Evolutionary conservation across 2,113 vertebrate genomes (phyloP), one percentile per base, ranked within the genome.

Genomic region (Nesogale talazaci): DNA sequence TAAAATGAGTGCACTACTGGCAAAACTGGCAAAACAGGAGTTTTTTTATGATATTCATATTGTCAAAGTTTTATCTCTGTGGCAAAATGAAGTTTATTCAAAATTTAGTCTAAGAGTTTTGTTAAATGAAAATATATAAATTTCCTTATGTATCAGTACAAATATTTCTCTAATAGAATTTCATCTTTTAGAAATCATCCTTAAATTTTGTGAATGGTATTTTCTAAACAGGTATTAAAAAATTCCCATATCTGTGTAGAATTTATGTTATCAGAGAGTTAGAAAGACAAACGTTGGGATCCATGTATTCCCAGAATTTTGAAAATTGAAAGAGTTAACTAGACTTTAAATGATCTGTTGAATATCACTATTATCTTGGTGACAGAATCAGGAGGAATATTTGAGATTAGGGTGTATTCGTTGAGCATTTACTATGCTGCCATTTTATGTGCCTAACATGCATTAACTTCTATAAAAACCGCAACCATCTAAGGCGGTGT

Each of bases 41-140:
- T 29, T 76, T 42, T 42, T 27, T 42, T 10, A 42, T 75, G 74
- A 76, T 42, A 76, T 42, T 76, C 20, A 76, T 42, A 72, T 40
- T 76, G 27, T 76, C 42, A n/a, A 34, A 70, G 70, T 27, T 36
- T 31, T 70, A 38, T 63, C 20, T 83, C 38, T 70, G 31, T 70
- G n/a, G 31, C n/a, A 70, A 83, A 94, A 56, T 2, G 67, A 78
- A 38, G 3, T 57, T 92, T 69, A 88, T 52, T 78, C 88, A 85
- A 83, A 16, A 36, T 57, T 59, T 29, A 69, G 42, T 29, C 85
- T 90, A 82, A 85, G 19, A 42, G 22, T 90, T 87, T 84, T 56
- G 61, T 25, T 46, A 89, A 82, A 40, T 56, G 52, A 74, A 85
- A 84, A 78, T 31, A 31, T 15, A 82, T 36, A 67, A 29, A 59